These are phyloP conservation scores for Drosophila burlai DNA, from an alignment of 1,140 invertebrate species.

Conservation along the genomic window DNA sequence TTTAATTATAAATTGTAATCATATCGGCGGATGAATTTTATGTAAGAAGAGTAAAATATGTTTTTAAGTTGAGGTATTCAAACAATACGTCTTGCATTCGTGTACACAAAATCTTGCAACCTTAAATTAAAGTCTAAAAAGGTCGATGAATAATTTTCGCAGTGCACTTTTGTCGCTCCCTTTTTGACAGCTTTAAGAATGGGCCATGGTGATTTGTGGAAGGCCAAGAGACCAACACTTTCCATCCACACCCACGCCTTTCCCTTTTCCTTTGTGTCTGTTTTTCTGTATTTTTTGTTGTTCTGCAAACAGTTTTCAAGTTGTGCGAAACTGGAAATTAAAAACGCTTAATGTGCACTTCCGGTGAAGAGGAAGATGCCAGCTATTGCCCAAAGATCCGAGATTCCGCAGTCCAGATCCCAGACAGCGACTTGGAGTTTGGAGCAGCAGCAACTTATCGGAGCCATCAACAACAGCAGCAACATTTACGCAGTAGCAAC, in stretches of 20 bases:
- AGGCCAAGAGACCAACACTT: constrained; percentile 42
- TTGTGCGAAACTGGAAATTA: constrained; percentile 76
- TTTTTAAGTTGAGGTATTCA: no score
- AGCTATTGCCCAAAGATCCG: constrained; percentile 1
- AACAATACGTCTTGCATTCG: background rate
- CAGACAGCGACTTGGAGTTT: constrained; percentile 31
- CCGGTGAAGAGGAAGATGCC: constrained; percentile 52
- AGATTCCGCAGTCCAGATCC: constrained; percentile 22
- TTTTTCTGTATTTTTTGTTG: constrained; percentile 2
- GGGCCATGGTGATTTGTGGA: constrained; percentile 45
- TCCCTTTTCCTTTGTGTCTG: constrained; percentile 25
- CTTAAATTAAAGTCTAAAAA: background rate
- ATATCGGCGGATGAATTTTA: background rate
- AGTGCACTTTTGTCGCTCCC: background rate
- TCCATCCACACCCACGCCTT: constrained; percentile 49
- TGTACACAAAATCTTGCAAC: background rate
- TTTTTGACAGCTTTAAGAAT: constrained; percentile 28
- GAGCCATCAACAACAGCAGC: constrained; percentile 39
- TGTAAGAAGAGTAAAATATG: no score
- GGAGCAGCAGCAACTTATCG: constrained; percentile 43
- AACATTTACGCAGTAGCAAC: constrained; percentile 35
- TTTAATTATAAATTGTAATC: background rate
- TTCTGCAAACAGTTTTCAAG: constrained; percentile 63
- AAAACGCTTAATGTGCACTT: constrained; percentile 82
- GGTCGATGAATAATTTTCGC: background rate